Evolutionary conservation across 2,797 vertebrate genomes (phyloP).

Genomic region (Chaetodon trifasciatus): DNA sequence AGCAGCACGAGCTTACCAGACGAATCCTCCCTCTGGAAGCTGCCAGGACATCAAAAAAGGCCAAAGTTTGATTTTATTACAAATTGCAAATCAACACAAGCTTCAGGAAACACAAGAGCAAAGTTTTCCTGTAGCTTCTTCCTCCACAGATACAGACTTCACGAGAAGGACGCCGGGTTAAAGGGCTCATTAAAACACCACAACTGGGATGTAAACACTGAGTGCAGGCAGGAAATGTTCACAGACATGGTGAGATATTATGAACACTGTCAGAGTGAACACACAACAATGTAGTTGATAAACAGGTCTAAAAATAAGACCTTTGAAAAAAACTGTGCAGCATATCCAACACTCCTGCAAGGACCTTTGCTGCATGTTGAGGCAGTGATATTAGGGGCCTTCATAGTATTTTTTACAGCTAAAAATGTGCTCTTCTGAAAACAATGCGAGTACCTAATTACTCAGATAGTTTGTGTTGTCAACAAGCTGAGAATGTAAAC

Average conservation of each 20-base stretch:
- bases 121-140: slow-evolving; percentile 14
- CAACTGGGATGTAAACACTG: slow-evolving; percentile 39
- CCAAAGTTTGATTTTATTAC: slow-evolving; percentile 56
- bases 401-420: no score
- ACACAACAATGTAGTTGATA: not conserved
- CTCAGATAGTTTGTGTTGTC: no score
- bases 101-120: slow-evolving; percentile 17
- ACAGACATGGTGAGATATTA: slow-evolving; percentile 4
- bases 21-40: slow-evolving; percentile 65
- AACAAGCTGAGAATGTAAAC: no score
- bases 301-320: slow-evolving; percentile 19
- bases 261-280: slow-evolving; percentile 2
- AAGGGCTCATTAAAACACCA: slow-evolving; percentile 18
- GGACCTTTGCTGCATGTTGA: not conserved
- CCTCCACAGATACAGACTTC: slow-evolving; percentile 39
- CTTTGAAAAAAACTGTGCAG: not conserved
- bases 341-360: not conserved
- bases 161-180: slow-evolving; percentile 33
- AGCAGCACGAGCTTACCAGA: slow-evolving; percentile 74
- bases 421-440: no score
- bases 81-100: not conserved
- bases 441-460: no score
- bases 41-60: slow-evolving; percentile 72
- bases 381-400: not conserved
- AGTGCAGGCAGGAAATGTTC: slow-evolving; percentile 47